phyloP scores from a whole-genome alignment of 2,888 invertebrate species.

The Baronia brevicornis region DNA sequence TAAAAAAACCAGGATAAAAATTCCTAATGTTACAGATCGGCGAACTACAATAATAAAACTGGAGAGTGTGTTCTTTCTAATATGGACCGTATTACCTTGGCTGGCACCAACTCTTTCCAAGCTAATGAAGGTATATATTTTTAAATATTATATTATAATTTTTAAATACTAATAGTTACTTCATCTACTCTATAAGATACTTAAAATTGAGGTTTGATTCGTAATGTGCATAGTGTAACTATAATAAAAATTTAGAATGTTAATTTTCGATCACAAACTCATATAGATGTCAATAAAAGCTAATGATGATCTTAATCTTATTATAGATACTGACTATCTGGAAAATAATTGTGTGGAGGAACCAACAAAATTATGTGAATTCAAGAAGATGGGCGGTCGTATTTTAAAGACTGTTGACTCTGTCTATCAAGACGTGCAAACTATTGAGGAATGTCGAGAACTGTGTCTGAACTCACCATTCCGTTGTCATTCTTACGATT shows the following conservation, averaged over 20 bases:
- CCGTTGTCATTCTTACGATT: constrained; percentile 94
- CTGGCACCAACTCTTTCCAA: constrained; percentile 86
- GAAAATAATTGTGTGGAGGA: constrained; percentile 96
- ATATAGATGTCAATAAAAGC: too few species aligned
- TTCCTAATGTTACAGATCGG: constrained; percentile 81
- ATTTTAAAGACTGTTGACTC: constrained; percentile 96
- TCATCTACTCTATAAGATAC: too few species aligned
- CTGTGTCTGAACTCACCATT: constrained; percentile 92
- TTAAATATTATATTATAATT: background rate
- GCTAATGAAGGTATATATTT: constrained; percentile 72
- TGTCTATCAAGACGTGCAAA: constrained; percentile 91
- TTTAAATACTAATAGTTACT: too few species aligned
- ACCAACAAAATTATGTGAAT: constrained; percentile 95
- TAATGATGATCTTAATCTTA: too few species aligned
- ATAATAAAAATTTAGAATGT: too few species aligned
- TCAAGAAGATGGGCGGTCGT: constrained; percentile 90
- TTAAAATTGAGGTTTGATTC: too few species aligned
- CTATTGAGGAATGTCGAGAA: constrained; percentile 91
- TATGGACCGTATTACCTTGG: constrained; percentile 93
- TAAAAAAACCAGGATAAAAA: background rate
- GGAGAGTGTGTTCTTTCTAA: constrained; percentile 91
- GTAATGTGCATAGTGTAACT: too few species aligned
- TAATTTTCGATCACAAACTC: too few species aligned
- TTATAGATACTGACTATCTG: constrained; percentile 83
- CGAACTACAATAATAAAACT: constrained; percentile 90